Percentiles rank a stretch among this genome's conserved stretches.
These are phyloP conservation scores for Alfaro cultratus DNA, from an alignment of 2,797 vertebrate genomes.

Conservation along the genomic window DNA sequence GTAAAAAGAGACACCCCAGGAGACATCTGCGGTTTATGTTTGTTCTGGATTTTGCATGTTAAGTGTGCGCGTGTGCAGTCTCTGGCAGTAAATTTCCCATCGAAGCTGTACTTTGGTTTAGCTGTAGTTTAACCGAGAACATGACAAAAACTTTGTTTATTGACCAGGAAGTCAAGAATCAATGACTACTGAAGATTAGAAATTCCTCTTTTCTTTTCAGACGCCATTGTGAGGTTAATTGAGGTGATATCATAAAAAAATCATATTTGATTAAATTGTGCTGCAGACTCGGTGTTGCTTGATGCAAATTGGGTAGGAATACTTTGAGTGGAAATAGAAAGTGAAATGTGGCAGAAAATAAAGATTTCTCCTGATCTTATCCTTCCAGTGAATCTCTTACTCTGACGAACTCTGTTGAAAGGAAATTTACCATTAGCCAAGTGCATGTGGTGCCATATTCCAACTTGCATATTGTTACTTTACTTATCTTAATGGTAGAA, in stretches of 20 bases:
- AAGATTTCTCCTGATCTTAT: not conserved
- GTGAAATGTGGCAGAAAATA: not conserved
- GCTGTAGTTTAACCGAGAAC: not conserved
- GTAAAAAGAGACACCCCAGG: conserved; percentile 69
- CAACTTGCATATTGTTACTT: not conserved
- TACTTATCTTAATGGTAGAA: not conserved
- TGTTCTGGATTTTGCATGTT: conserved; percentile 20
- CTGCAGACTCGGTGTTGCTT: not conserved
- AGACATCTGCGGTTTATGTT: conserved; percentile 62
- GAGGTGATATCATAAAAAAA: not conserved
- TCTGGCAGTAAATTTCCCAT: not conserved
- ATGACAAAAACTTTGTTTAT: not conserved
- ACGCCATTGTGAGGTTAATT: not conserved
- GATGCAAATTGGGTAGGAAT: not conserved
- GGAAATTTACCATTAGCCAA: not conserved
- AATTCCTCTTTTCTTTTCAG: not conserved
- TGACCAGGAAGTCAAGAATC: not conserved
- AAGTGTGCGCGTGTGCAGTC: not conserved
- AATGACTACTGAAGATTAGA: too few relatives aligned
- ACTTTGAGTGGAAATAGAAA: not conserved
- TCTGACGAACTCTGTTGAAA: not conserved
- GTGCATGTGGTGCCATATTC: not conserved
- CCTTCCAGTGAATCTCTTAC: not conserved
- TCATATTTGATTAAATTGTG: too few relatives aligned
- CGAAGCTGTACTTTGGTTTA: conserved; percentile 21